Conservation (phyloP, 2,888 invertebrate genomes). For the Spicauda simplicius region DNA sequence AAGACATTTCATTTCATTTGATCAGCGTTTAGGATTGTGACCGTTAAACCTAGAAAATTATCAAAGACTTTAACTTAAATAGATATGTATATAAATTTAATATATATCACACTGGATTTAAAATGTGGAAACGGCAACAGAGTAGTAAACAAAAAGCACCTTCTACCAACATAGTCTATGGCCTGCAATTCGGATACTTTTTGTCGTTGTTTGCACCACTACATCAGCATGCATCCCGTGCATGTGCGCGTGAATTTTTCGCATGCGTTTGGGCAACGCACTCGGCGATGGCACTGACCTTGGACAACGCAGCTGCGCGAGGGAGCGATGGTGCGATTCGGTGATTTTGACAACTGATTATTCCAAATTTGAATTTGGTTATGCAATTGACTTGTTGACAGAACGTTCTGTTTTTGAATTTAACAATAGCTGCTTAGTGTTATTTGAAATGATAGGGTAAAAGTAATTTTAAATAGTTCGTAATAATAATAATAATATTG, state of each 20-base stretch:
- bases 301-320: conserved; percentile 77
- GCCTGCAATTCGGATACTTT: conserved; percentile 74
- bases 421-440: not conserved
- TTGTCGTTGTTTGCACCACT: conserved; percentile 48
- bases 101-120: too few relatives aligned
- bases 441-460: too few relatives aligned
- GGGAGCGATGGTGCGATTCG: conserved; percentile 44
- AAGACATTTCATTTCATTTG: too few relatives aligned
- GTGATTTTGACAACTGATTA: conserved; percentile 30
- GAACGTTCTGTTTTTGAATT: not conserved
- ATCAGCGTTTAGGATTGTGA: too few relatives aligned
- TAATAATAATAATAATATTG: too few relatives aligned
- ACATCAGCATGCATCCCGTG: conserved; percentile 40
- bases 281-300: conserved; percentile 79
- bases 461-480: too few relatives aligned
- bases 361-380: conserved; percentile 15
- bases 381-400: not conserved
- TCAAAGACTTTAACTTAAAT: too few relatives aligned
- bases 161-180: conserved; percentile 53
- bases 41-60: too few relatives aligned
- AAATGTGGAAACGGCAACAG: not conserved
- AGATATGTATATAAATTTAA: too few relatives aligned
- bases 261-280: conserved; percentile 79
- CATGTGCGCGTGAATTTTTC: conserved; percentile 65
- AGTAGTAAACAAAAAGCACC: not conserved